Percentiles rank a stretch among this genome's conserved stretches.
Conservation (phyloP, 1,140 invertebrate genomes). For the Saxidomus purpurata region DNA sequence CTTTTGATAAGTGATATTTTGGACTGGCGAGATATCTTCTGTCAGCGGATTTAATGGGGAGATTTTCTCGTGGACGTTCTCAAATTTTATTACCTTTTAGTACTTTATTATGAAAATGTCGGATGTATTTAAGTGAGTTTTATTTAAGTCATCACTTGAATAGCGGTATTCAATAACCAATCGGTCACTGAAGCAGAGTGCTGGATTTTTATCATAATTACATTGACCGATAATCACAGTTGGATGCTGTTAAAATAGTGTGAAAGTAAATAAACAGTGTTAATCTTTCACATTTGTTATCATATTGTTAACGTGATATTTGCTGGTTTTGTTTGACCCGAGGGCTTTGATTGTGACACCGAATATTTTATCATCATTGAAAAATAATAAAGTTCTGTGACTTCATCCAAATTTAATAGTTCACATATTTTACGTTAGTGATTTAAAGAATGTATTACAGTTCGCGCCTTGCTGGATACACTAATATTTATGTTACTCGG, state of each 20-base stretch:
- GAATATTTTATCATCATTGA: background rate
- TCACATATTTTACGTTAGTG: background rate
- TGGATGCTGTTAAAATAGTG: background rate
- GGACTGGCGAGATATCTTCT: background rate
- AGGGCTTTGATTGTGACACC: background rate
- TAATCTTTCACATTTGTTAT: background rate
- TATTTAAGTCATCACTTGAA: too few species aligned
- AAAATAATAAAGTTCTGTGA: background rate
- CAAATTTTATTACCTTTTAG: background rate
- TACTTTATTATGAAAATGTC: background rate
- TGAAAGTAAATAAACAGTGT: background rate
- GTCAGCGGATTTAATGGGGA: background rate
- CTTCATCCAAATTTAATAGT: background rate
- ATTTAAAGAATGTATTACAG: background rate
- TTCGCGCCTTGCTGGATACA: background rate
- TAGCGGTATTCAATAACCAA: background rate
- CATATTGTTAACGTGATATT: background rate
- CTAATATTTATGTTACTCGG: too few species aligned
- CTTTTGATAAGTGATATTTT: background rate
- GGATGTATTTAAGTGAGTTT: too few species aligned
- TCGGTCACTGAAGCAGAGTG: background rate
- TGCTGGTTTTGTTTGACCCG: background rate
- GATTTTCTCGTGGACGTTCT: background rate
- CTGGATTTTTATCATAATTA: background rate
- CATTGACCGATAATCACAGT: background rate